Conservation (phyloP, 2,113 vertebrate species). For the Orthonyx spaldingii region DNA sequence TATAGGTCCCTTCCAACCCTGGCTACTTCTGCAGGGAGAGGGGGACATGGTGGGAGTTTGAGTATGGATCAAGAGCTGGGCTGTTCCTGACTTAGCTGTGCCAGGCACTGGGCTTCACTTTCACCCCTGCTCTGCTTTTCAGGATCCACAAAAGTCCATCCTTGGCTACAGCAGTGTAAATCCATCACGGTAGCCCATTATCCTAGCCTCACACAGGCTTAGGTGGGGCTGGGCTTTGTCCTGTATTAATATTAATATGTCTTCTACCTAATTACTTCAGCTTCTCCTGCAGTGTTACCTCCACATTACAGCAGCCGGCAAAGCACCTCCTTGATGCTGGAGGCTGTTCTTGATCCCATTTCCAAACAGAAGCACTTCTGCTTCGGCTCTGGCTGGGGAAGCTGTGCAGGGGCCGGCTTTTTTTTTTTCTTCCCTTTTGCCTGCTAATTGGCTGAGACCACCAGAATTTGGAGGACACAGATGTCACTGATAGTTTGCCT, state of each 20-base stretch:
- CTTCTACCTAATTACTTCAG: neutral
- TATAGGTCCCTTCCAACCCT: neutral
- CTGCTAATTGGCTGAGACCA: slow-evolving; percentile 83
- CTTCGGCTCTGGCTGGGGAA: slow-evolving; percentile 51
- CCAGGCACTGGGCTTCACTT: neutral
- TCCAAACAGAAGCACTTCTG: slow-evolving; percentile 75
- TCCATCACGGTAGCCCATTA: neutral
- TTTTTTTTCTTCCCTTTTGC: slow-evolving; percentile 32
- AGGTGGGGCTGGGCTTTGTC: neutral
- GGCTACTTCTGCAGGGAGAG: neutral
- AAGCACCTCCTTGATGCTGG: slow-evolving; percentile 48
- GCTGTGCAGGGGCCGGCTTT: slow-evolving; percentile 26
- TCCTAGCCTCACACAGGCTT: neutral
- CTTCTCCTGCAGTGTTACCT: neutral
- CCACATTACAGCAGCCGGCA: neutral
- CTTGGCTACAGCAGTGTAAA: neutral
- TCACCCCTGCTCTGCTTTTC: neutral
- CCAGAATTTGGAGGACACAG: slow-evolving; percentile 86
- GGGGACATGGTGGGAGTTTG: neutral
- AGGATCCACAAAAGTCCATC: neutral
- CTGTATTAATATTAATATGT: slow-evolving; percentile 20
- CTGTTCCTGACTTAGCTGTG: neutral
- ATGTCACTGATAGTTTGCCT: slow-evolving; percentile 85
- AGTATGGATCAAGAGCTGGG: rapidly evolving
- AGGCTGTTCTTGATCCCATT: slow-evolving; percentile 70